Evolutionary conservation across 2,797 vertebrate genomes (phyloP).

Genomic region (Oryzias sinensis): DNA sequence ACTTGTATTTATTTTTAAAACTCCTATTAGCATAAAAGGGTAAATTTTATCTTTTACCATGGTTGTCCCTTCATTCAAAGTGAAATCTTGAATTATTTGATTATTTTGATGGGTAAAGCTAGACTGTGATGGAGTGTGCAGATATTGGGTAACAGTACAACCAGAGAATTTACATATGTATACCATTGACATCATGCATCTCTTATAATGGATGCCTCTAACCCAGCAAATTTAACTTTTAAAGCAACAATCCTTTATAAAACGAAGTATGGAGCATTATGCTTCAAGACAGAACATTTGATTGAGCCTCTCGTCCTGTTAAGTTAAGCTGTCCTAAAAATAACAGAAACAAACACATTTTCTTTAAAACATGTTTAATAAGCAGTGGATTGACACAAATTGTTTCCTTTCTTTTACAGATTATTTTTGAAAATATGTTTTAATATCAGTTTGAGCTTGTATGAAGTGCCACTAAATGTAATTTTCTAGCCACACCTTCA

Average conservation of each 20-base stretch:
- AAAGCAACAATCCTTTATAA: constrained; percentile 49
- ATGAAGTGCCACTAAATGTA: constrained; percentile 63
- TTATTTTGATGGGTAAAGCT: too few species aligned
- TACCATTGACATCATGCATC: constrained; percentile 10
- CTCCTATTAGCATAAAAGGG: too few species aligned
- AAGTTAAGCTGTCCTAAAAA: constrained; percentile 62
- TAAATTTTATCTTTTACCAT: too few species aligned
- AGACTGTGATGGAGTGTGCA: too few species aligned
- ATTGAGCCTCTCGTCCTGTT: constrained; percentile 59
- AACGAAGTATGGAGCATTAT: constrained; percentile 53
- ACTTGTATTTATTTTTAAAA: too few species aligned
- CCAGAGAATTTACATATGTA: too few species aligned
- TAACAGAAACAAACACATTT: constrained; percentile 25
- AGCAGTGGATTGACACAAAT: constrained; percentile 43
- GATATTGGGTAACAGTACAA: too few species aligned
- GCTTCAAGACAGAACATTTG: constrained; percentile 50
- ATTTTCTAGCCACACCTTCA: constrained; percentile 32
- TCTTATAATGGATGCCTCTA: constrained; percentile 45
- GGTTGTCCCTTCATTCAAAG: too few species aligned
- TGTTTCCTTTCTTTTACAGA: constrained; percentile 16
- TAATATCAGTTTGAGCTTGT: constrained; percentile 51
- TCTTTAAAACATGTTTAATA: constrained; percentile 41
- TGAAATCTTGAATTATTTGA: too few species aligned
- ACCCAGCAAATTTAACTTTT: constrained; percentile 50
- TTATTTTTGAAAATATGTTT: constrained; percentile 56